phyloP scores from a whole-genome alignment of 1,140 invertebrate species.

The Drosophila tani region DNA sequence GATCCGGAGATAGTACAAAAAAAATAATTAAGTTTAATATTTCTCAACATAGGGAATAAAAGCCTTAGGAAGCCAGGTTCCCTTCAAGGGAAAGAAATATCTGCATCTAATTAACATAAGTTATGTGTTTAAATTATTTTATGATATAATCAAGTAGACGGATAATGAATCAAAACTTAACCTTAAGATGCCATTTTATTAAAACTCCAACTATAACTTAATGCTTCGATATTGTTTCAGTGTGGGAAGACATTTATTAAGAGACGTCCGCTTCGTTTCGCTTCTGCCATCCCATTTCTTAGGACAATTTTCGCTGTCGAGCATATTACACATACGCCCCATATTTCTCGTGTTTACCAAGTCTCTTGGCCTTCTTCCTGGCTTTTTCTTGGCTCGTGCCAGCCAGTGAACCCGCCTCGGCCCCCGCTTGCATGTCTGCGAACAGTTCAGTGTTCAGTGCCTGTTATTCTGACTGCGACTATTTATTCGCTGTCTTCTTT shows the following conservation, averaged over 20 bases:
- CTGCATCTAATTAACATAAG: no score
- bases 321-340: conserved; percentile 75
- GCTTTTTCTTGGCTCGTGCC: conserved; percentile 39
- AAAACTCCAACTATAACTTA: background rate
- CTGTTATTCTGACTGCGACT: conserved; percentile 47
- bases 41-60: no score
- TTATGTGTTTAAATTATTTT: no score
- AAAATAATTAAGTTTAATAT: no score
- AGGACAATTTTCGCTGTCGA: conserved; percentile 46
- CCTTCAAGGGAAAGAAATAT: no score
- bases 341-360: conserved; percentile 42
- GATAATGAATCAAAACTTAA: no score
- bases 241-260: conserved; percentile 63
- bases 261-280: conserved; percentile 27
- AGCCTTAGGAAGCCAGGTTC: no score
- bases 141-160: no score
- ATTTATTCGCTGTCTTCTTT: conserved; percentile 79
- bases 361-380: conserved; percentile 27
- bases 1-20: no score
- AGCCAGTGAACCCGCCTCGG: conserved; percentile 2
- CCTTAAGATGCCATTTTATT: background rate
- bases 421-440: conserved; percentile 34
- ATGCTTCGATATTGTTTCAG: background rate
- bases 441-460: conserved; percentile 41
- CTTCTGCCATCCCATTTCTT: conserved; percentile 32